Conservation (phyloP, 2,797 vertebrate genomes). For the Pogoniulus pusillus region DNA sequence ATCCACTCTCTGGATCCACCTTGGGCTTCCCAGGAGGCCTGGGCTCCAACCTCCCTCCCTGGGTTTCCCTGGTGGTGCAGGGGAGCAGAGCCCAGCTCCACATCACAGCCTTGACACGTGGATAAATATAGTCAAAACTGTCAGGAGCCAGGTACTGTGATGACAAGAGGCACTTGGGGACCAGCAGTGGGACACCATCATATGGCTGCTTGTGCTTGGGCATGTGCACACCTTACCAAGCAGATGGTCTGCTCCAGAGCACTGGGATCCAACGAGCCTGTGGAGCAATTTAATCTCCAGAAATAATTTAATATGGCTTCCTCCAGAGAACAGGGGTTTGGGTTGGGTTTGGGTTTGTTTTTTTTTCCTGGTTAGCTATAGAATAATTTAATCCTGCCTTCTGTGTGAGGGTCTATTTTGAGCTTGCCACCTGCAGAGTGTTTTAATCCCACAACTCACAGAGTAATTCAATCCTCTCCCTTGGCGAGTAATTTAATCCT, state of each 20-base stretch:
- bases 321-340: constrained; percentile 24
- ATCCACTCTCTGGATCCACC: background rate
- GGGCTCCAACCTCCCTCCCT: background rate
- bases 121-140: constrained; percentile 43
- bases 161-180: background rate
- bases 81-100: background rate
- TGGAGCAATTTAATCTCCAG: constrained; percentile 67
- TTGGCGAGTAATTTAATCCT: constrained; percentile 72
- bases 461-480: constrained; percentile 68
- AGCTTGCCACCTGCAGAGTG: constrained; percentile 55
- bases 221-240: constrained; percentile 44
- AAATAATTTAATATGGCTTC: constrained; percentile 68
- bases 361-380: constrained; percentile 10
- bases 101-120: background rate
- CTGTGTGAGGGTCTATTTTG: constrained; percentile 61
- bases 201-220: constrained; percentile 26
- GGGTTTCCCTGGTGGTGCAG: background rate
- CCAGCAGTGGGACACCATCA: constrained; percentile 37
- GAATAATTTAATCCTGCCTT: constrained; percentile 71
- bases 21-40: background rate
- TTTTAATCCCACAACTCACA: constrained; percentile 64
- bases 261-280: constrained; percentile 50
- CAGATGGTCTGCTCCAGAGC: constrained; percentile 63
- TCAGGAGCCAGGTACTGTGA: background rate
- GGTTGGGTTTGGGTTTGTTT: background rate